Evolutionary conservation across 2,888 invertebrate genomes (phyloP), one percentile per base, ranked within the genome.

Genomic region (Tenthredo distinguenda): DNA sequence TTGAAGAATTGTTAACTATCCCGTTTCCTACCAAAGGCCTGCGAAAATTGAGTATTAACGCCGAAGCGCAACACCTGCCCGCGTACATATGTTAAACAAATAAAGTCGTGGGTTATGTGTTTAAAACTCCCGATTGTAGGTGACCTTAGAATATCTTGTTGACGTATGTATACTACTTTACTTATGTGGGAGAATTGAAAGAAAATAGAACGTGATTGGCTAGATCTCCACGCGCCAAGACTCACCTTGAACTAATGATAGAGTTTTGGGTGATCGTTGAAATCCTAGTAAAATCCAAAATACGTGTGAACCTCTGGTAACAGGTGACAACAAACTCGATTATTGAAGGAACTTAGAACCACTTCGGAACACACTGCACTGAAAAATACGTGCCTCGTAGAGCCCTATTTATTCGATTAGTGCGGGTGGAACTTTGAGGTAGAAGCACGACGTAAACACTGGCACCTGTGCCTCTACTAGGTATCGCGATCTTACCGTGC

Each of bases 361-460:
- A 68, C 68, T 68, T 15, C 2, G 18, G 34, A 34, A 74, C 37
- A 74, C 40, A 40, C 43, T 43, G 40, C 43, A 74, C 72, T 74
- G n/a, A 15, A 21, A 18, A 10, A 15, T 10, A 31, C 34, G 50
- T n/a, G 62, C 21, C 62, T 31, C 3, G 40, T 40, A 21, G 18
- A 43, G 21, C 26, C 2, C 37, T 43, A 12, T 74, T 43, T 43
- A 21, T 37, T 74, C 72, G 43, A 74, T 74, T 26, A 34, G 68
- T 34, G 18, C 18, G 68, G 40, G 12, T 40, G 6, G n/a, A 81
- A 81, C 21, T n/a, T 62, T 62, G 62, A 12, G 34, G 81, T 31
- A 62, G 40, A 81, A 62, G 62, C 81, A 81, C 81, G 40, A 81
- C 81, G 81, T 74, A 74, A 77, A 77, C 77, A 55, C 77, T 40